Percentiles rank a stretch among this genome's conserved stretches.
Evolutionary conservation across 2,113 vertebrate species (phyloP).

Genomic region (Pantherophis guttatus): DNA sequence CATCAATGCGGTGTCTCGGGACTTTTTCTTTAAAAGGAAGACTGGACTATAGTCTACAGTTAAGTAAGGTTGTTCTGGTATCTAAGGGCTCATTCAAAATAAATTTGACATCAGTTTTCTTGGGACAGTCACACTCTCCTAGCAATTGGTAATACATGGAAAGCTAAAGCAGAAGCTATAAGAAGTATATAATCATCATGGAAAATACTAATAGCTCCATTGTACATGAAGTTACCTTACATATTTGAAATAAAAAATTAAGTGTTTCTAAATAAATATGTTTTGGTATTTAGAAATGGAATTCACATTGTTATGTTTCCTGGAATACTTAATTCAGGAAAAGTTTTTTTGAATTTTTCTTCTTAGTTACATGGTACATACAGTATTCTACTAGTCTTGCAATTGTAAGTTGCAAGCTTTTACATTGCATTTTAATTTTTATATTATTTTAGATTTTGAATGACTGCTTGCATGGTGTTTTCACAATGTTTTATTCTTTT

Average conservation of each 20-base stretch:
- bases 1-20: no score
- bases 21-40: not conserved
- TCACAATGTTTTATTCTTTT: not conserved
- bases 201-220: not conserved
- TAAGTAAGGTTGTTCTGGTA: not conserved
- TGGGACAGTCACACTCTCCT: not conserved
- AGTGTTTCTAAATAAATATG: not conserved
- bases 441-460: not conserved
- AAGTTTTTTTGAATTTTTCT: not conserved
- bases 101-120: not conserved
- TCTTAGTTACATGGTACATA: not conserved
- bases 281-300: not conserved
- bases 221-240: not conserved
- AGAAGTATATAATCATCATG: not conserved
- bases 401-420: not conserved
- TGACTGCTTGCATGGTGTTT: not conserved
- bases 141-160: not conserved
- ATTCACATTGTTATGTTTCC: not conserved
- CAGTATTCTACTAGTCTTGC: not conserved
- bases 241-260: not conserved
- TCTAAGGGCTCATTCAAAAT: not conserved
- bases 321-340: not conserved
- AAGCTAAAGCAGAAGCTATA: not conserved
- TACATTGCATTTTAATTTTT: not conserved
- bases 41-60: not conserved